Evolutionary conservation across 37 sponge, comb jelly and placozoan genomes (phyloP), one percentile per base, ranked within the genome.

Genomic region (Petrosia ficiformis): DNA sequence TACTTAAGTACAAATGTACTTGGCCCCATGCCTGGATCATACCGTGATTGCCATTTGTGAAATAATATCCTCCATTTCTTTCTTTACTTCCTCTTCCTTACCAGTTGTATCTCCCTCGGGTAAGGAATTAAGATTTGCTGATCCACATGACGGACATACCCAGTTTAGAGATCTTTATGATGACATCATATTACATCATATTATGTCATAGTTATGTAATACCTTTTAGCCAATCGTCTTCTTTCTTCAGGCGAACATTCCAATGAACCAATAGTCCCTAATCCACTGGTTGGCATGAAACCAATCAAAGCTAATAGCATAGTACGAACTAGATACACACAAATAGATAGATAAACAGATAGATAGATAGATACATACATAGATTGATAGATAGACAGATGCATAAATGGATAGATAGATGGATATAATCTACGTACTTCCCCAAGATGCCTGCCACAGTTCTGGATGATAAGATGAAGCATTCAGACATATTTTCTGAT

Each of bases 401-500:
- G 32, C 29, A 19, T n/a, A 64, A 19, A 64, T 8, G 24, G 72
- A 11, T n/a, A 24, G 72, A 2, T 4, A 24, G 42, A 48, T 57
- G 3, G 33, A 21, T 41, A 29, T 29, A 70, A 35, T 59, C 22
- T 26, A 67, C 95, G 90, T 68, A 94, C 95, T 98, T 77, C 99
- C 95, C 99, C 99, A 98, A 25, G 96, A 95, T 48, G 99, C 96
- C 78, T 95, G 96, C 99, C 99, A 98, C 37, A 90, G 84, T 66
- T 98, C 99, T 0, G 99, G 99, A 67, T 98, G 99, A 59, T 90
- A 90, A 35, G 87, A 79, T 22, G 99, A 98, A 31, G 92, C 93
- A 78, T 92, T 95, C 54, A 98, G 80, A 77, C 99, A 98, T 28
- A 98, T 95, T 86, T 98, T 98, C 58, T 87, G 92, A 69, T 88